Percentiles rank a stretch among this genome's conserved stretches.
These are phyloP conservation scores for Astur gentilis DNA, from an alignment of 2,113 vertebrate species.

Conservation along the genomic window DNA sequence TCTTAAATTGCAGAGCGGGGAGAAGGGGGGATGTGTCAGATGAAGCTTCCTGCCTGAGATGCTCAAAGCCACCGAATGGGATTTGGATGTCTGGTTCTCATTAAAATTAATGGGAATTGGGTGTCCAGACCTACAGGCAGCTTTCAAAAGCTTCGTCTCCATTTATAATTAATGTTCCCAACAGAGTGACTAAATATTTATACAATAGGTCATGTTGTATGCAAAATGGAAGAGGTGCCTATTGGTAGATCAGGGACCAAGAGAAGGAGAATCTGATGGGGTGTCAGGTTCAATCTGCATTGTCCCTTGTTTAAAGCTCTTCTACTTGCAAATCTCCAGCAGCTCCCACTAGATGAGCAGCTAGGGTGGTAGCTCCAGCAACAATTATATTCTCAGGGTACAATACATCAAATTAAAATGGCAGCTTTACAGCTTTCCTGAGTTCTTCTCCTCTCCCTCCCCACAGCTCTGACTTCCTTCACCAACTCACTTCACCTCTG, in stretches of 20 bases:
- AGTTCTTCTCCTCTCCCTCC: neutral
- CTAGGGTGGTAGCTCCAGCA: neutral
- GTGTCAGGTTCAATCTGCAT: neutral
- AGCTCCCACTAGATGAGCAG: neutral
- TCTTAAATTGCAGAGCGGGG: neutral
- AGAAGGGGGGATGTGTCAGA: neutral
- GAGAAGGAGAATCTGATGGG: neutral
- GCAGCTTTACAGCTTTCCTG: neutral
- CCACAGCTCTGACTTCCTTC: neutral
- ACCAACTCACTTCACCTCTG: neutral
- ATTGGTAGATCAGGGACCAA: neutral
- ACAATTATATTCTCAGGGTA: neutral
- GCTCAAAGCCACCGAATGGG: slow-evolving; percentile 10
- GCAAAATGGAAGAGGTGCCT: neutral
- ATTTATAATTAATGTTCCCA: slow-evolving; percentile 47
- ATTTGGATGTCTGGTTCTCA: slow-evolving; percentile 54
- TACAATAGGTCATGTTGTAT: neutral
- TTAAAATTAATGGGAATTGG: slow-evolving; percentile 59
- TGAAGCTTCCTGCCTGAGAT: slow-evolving; percentile 21
- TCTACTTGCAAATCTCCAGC: neutral
- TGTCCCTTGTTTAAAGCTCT: neutral
- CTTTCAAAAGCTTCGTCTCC: neutral
- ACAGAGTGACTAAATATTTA: slow-evolving; percentile 26
- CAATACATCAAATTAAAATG: neutral
- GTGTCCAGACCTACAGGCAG: slow-evolving; percentile 36